Evolutionary conservation across 2,888 invertebrate species (phyloP), one percentile per base, ranked within the genome.

Genomic region (Galerucella calmariensis): DNA sequence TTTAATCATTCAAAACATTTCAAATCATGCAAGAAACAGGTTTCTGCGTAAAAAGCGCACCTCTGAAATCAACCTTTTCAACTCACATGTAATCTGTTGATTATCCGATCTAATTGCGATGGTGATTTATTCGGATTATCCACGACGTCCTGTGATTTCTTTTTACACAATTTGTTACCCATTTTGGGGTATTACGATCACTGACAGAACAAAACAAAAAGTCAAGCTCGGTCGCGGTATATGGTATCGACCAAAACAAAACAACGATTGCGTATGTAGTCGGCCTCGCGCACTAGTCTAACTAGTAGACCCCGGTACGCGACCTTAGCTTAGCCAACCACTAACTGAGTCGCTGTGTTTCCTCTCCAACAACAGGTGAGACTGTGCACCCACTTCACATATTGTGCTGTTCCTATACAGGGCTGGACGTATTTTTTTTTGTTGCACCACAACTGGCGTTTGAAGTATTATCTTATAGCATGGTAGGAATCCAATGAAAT

Each of bases 121-220:
- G 83, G 83, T 62, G 85, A 81, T 69, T 82, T 80, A 74, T 78
- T 80, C 68, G 80, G 77, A 75, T 79, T 80, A 77, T 83, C 84
- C 73, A 79, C 77, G 12, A 35, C 79, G 77, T 85, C 86, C 46
- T 65, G 63, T 74, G 81, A 81, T 77, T 86, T 86, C 81, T 85
- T 86, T 81, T 86, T 87, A 79, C 86, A 87, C 81, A 87, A 80
- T 79, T 84, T 85, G 79, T 86, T 86, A 14, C 87, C 87, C 87
- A 87, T 87, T 76, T 78, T 67, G 56, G 20, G 68, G 59, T 63
- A 35, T 27, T 48, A 10, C 2, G 10, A 56, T 16, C n/a, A n/a
- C n/a, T 14, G 14, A 56, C 20, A 56, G 56, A 56, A 56, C 56
- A 56, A 56, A 73, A 48, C 63, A 44, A 69, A 76, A 69, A 72